Conservation (phyloP, 2,888 invertebrate species). For the Polydrusus pterygomalis region DNA sequence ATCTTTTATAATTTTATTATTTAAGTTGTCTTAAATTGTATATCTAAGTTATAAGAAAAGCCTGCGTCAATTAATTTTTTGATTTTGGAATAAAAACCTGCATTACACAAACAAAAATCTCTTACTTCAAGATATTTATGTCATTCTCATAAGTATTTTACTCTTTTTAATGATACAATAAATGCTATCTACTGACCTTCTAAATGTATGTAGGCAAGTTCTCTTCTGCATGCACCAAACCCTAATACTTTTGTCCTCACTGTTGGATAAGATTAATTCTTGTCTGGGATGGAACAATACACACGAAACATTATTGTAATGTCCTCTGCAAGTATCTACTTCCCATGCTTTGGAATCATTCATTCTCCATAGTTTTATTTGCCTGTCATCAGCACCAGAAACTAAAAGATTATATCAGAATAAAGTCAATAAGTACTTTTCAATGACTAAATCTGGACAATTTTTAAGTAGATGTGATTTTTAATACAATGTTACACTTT, state of each 20-base stretch:
- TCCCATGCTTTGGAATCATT: slow-evolving; percentile 99
- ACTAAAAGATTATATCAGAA: slow-evolving; percentile 77
- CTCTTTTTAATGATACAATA: no score
- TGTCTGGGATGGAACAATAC: slow-evolving; percentile 97
- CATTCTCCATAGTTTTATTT: slow-evolving; percentile 99
- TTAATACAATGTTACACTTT: neutral
- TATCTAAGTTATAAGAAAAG: no score
- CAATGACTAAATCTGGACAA: no score
- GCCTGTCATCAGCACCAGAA: slow-evolving; percentile 98
- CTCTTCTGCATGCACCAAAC: slow-evolving; percentile 99
- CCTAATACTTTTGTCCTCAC: slow-evolving; percentile 97
- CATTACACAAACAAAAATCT: no score
- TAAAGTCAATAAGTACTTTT: no score
- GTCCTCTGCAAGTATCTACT: slow-evolving; percentile 99
- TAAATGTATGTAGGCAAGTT: slow-evolving; percentile 92
- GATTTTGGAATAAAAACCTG: no score
- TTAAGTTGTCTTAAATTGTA: no score
- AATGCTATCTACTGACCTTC: slow-evolving; percentile 67
- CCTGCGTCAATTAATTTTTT: no score
- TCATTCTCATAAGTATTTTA: no score
- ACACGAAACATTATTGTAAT: slow-evolving; percentile 99
- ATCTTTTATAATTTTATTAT: no score
- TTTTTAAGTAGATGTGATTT: no score
- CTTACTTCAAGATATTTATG: no score
- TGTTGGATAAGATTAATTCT: slow-evolving; percentile 96